These are phyloP conservation scores for Drosophila mayri DNA, from an alignment of 1,140 invertebrate species.

Conservation along the genomic window DNA sequence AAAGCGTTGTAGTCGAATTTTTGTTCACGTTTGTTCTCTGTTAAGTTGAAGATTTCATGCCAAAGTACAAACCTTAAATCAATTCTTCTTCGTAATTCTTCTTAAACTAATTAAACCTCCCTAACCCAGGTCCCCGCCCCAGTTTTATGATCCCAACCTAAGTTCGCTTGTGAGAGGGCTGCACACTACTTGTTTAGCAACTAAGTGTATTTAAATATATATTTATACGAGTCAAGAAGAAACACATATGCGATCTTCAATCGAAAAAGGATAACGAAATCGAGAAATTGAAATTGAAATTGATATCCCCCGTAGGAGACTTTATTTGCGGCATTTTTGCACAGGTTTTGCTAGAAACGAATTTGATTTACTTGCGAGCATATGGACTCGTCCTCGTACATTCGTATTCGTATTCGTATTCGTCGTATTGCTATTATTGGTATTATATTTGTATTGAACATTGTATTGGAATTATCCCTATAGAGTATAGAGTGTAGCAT, in stretches of 20 bases:
- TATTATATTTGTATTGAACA: slow-evolving; percentile 59
- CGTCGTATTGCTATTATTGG: slow-evolving; percentile 27
- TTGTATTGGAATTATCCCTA: slow-evolving; percentile 61
- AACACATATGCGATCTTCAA: slow-evolving; percentile 15
- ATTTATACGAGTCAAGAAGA: slow-evolving; percentile 22
- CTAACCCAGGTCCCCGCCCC: background rate
- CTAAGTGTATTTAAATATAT: slow-evolving; percentile 31
- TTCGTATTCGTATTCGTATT: slow-evolving; percentile 49
- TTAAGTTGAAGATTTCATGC: slow-evolving; percentile 80
- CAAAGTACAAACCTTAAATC: slow-evolving; percentile 81
- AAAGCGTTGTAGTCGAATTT: slow-evolving; percentile 79
- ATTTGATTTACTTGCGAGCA: slow-evolving; percentile 58
- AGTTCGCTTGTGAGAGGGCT: slow-evolving; percentile 45
- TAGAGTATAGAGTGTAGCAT: slow-evolving; percentile 40
- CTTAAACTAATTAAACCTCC: slow-evolving; percentile 47
- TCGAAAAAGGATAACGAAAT: slow-evolving; percentile 15
- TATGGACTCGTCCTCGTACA: slow-evolving; percentile 13
- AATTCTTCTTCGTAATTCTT: slow-evolving; percentile 77
- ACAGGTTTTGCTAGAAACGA: slow-evolving; percentile 80
- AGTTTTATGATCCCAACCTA: slow-evolving; percentile 18
- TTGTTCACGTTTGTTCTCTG: slow-evolving; percentile 82
- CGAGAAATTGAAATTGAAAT: background rate
- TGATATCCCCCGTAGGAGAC: slow-evolving; percentile 14
- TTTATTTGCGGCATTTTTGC: slow-evolving; percentile 51
- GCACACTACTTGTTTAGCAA: slow-evolving; percentile 54